Conservation (phyloP, 2,888 invertebrate species). For the Mamestra brassicae region DNA sequence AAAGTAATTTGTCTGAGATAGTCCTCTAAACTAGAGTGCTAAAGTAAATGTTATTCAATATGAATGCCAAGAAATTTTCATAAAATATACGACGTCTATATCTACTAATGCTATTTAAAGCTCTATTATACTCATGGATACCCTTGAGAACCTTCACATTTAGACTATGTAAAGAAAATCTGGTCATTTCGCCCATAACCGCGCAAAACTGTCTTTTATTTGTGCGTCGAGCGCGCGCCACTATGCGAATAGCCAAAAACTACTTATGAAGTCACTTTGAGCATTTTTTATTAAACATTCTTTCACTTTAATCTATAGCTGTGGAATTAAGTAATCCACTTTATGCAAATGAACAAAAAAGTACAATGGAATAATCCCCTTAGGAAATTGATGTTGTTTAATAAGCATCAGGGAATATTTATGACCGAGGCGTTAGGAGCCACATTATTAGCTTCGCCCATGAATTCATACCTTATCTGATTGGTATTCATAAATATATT, state of each 20-base stretch:
- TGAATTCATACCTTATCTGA: slow-evolving; percentile 39
- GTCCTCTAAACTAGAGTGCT: slow-evolving; percentile 2
- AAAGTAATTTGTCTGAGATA: slow-evolving; percentile 13
- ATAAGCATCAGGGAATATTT: slow-evolving; percentile 58
- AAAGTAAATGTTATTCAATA: slow-evolving; percentile 27
- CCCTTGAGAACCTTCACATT: slow-evolving; percentile 18
- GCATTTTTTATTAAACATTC: slow-evolving; percentile 40
- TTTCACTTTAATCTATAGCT: slow-evolving; percentile 39
- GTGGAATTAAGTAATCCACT: slow-evolving; percentile 44
- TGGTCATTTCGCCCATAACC: slow-evolving; percentile 34
- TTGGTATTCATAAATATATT: slow-evolving; percentile 37
- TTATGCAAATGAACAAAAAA: slow-evolving; percentile 56
- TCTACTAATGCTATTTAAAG: slow-evolving; percentile 13
- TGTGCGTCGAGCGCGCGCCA: background rate
- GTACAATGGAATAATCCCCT: slow-evolving; percentile 57
- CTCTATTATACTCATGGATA: slow-evolving; percentile 16
- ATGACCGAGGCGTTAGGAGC: slow-evolving; percentile 44
- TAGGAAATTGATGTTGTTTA: slow-evolving; percentile 63
- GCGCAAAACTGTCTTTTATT: slow-evolving; percentile 19
- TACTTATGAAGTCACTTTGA: slow-evolving; percentile 22
- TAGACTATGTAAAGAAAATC: slow-evolving; percentile 40
- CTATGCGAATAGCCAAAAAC: slow-evolving; percentile 2
- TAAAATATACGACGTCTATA: slow-evolving; percentile 15
- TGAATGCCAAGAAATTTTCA: slow-evolving; percentile 17
- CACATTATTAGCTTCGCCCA: slow-evolving; percentile 34